These are phyloP conservation scores for Alaudala cheleensis DNA, from an alignment of 2,113 vertebrate species.

Conservation along the genomic window DNA sequence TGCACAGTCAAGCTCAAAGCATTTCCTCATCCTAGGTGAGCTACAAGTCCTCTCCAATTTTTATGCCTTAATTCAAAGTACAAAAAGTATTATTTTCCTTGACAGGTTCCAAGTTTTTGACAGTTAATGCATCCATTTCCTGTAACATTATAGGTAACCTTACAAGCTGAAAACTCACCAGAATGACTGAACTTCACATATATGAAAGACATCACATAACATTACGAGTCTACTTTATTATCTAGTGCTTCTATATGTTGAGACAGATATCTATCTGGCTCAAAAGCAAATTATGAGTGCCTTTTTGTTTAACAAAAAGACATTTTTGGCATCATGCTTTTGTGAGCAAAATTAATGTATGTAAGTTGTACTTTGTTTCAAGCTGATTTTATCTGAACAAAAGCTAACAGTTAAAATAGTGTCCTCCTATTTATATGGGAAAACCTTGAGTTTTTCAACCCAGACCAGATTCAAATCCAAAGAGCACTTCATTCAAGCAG, in stretches of 20 bases:
- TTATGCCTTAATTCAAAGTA: neutral
- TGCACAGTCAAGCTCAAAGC: neutral
- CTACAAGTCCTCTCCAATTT: neutral
- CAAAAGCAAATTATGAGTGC: neutral
- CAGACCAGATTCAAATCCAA: neutral
- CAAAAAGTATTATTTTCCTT: neutral
- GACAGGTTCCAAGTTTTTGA: neutral
- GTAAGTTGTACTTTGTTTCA: neutral
- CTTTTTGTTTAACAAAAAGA: neutral
- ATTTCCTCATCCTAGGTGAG: neutral
- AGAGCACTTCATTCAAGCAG: neutral
- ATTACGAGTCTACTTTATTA: neutral
- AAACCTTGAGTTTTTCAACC: neutral
- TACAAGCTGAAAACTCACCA: neutral
- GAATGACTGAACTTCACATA: neutral
- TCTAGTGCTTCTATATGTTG: neutral
- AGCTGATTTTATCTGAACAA: neutral
- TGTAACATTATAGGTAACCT: neutral
- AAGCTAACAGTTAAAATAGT: neutral
- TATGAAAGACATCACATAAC: neutral
- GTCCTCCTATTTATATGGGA: neutral
- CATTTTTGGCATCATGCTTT: neutral
- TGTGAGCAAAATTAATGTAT: neutral
- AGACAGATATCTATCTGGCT: neutral
- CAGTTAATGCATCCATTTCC: neutral